Conservation (phyloP, 2,113 vertebrate species). For the Lepidothrix coronata region DNA sequence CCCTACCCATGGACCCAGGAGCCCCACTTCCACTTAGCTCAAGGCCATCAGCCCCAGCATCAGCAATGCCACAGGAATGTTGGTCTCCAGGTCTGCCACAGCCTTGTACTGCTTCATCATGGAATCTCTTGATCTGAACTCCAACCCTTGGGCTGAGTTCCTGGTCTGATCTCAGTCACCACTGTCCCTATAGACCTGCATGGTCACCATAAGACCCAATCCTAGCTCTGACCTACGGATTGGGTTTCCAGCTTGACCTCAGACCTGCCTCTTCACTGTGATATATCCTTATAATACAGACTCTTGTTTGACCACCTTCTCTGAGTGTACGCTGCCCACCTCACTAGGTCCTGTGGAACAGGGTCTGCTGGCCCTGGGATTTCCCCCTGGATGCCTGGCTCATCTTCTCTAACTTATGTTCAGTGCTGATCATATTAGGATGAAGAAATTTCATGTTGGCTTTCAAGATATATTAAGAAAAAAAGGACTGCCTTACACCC, state of each 20-base stretch:
- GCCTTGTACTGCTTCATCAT: background rate
- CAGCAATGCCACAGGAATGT: background rate
- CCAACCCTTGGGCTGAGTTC: accelerated
- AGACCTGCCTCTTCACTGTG: background rate
- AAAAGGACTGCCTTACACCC: background rate
- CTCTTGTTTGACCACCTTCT: background rate
- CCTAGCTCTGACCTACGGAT: accelerated
- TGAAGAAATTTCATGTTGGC: background rate
- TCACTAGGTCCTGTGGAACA: background rate
- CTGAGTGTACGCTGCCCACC: background rate
- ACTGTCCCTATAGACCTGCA: background rate
- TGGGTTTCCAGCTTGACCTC: background rate
- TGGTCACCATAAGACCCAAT: background rate
- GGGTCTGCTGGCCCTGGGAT: background rate
- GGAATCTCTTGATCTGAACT: background rate
- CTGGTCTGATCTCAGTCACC: background rate
- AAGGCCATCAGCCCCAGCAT: background rate
- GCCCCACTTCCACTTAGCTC: background rate
- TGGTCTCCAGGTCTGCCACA: background rate
- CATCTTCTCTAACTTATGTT: background rate
- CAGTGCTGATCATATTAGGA: background rate
- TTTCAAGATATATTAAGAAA: background rate
- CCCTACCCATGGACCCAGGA: background rate
- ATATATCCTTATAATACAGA: background rate
- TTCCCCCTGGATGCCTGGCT: background rate